Evolutionary conservation across 2,888 invertebrate genomes (phyloP).

Genomic region (Nowickia ferox): DNA sequence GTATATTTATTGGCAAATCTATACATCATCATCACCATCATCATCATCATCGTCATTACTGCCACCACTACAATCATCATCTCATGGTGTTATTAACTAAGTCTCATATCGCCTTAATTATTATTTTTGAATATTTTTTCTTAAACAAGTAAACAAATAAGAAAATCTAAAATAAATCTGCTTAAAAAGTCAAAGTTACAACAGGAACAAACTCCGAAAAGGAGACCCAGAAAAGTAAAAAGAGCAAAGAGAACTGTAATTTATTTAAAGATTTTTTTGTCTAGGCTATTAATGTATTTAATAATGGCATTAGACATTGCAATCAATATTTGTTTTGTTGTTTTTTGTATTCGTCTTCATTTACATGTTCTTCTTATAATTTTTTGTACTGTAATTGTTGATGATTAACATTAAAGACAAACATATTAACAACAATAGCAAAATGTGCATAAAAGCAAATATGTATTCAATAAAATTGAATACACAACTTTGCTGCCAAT

Average conservation of each 20-base stretch:
- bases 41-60: constrained; percentile 15
- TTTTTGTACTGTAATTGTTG: constrained; percentile 35
- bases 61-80: constrained; percentile 11
- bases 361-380: background rate
- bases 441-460: constrained; percentile 13
- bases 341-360: constrained; percentile 5
- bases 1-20: background rate
- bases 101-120: constrained; percentile 30
- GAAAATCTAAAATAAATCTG: constrained; percentile 5
- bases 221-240: background rate
- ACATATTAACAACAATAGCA: constrained; percentile 13
- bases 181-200: constrained; percentile 30
- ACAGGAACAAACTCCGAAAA: background rate
- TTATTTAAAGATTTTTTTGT: constrained; percentile 5
- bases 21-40: background rate
- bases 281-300: background rate
- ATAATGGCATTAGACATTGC: constrained; percentile 30
- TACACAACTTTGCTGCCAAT: background rate
- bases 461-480: background rate
- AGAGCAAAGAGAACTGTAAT: background rate
- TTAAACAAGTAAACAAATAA: constrained; percentile 22
- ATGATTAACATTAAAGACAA: constrained; percentile 35
- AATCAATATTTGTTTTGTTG: constrained; percentile 34
- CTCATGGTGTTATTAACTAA: constrained; percentile 37
- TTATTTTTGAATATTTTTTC: constrained; percentile 24